phyloP scores from a whole-genome alignment of 2,113 vertebrate species.

The Hassar affinis region DNA sequence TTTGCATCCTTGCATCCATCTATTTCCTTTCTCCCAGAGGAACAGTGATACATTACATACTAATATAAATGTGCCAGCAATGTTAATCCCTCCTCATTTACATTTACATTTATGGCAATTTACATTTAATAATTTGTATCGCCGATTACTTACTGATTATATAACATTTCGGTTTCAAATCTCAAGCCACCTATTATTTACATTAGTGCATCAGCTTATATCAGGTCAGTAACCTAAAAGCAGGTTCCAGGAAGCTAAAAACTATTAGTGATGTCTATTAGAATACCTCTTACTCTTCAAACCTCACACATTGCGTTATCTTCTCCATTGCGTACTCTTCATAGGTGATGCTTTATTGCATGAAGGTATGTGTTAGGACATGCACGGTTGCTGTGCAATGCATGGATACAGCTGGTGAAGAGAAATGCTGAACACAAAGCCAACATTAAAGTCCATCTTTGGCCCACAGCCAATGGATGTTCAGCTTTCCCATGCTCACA shows the following conservation, averaged over 20 bases:
- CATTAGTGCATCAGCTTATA: neutral
- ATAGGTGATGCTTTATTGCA: constrained; percentile 25
- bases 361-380: constrained; percentile 17
- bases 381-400: constrained; percentile 12
- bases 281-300: neutral
- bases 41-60: neutral
- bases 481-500: constrained; percentile 32
- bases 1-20: neutral
- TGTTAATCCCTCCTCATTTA: too few relatives aligned
- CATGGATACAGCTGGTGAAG: constrained; percentile 18
- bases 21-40: neutral
- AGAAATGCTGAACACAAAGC: constrained; percentile 6
- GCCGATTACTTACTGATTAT: neutral
- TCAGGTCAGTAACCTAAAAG: neutral
- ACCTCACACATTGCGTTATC: constrained; percentile 8
- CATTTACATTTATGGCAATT: too few relatives aligned
- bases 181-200: neutral
- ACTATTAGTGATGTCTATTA: neutral
- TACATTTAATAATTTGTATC: too few relatives aligned
- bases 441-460: constrained; percentile 24
- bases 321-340: neutral
- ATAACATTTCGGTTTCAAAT: neutral
- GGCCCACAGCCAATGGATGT: constrained; percentile 18
- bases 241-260: neutral
- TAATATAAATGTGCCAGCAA: too few relatives aligned